Base-by-base conservation (phyloP, 2,797 vertebrate genomes). In the Onychomys torridus region DNA sequence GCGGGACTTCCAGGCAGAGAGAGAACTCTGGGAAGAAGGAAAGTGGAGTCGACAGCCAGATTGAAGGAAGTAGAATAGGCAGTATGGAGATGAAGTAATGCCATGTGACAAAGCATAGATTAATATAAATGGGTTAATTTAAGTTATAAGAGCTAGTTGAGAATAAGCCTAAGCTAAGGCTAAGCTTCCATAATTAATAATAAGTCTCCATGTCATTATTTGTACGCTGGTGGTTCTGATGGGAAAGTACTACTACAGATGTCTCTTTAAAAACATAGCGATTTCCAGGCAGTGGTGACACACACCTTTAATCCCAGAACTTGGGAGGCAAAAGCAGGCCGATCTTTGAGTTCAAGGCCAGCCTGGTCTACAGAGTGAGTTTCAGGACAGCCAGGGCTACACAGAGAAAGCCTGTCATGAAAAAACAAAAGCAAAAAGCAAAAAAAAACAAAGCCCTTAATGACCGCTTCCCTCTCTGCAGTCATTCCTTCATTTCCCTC, bases 401-500 rank as follows among this genome's bases (percentile, higher is more conserved):
- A 16, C 65, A 69, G 16, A 69, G 67, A 69, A 69, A 69, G 6
- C 32, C 34, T 69, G 34, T 69, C n/a, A 7, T 8, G 0, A 34
- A 67, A 67, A 65, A 11, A 11, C 12, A 67, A 67, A 67, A 67
- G 29, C 65, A 29, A 67, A 34, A 67, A 27, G 29, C 13, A 67
- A 67, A 67, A n/a, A n/a, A 14, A 34, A 67, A 1, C 40, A 93
- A 89, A 93, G 49, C 69, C 65, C 59, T 43, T 43, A 82, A 55
- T 91, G 83, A 46, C 43, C 65, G 7, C 76, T 96, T 96, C 63
- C 57, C 84, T 29, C 46, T 78, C 79, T 79, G 55, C 17, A 76
- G 86, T 87, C 90, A 86, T 25, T 81, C 87, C 75, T 32, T 25
- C 43, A 1, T 83, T 94, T 89, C 65, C 78, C 93, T 93, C 86